These are phyloP conservation scores for Homalodisca vitripennis DNA, from an alignment of 1,140 invertebrate genomes.

Conservation along the genomic window DNA sequence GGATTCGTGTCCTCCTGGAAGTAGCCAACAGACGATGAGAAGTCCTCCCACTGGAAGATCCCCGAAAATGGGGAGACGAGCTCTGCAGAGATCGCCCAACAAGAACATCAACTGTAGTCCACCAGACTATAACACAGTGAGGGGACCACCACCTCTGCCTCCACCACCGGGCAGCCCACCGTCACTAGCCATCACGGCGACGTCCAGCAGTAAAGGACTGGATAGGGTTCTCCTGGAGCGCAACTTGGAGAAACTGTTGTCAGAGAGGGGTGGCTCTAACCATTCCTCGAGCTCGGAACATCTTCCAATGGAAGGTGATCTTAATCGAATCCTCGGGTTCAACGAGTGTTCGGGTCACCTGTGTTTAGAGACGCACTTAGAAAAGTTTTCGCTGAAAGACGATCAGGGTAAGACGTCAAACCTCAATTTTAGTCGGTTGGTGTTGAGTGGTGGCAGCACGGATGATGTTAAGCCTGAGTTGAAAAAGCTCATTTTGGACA, in stretches of 20 bases:
- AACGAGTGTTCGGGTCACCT: not conserved
- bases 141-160: constrained; percentile 41
- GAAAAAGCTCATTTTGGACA: constrained; percentile 29
- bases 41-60: constrained; percentile 49
- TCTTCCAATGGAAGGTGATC: constrained; percentile 2
- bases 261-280: constrained; percentile 39
- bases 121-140: constrained; percentile 2
- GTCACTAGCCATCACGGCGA: constrained; percentile 9
- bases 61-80: constrained; percentile 57
- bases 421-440: constrained; percentile 24
- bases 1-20: constrained; percentile 39
- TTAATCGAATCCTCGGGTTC: not conserved
- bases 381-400: constrained; percentile 23
- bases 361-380: constrained; percentile 23
- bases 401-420: constrained; percentile 13
- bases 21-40: constrained; percentile 47
- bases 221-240: constrained; percentile 60
- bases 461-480: constrained; percentile 20
- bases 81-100: constrained; percentile 49
- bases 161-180: constrained; percentile 42
- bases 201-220: constrained; percentile 48
- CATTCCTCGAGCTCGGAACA: constrained; percentile 29
- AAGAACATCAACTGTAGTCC: constrained; percentile 27
- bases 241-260: constrained; percentile 56
- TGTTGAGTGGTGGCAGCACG: constrained; percentile 7